phyloP scores from a whole-genome alignment of 2,888 invertebrate species.

The Phyto melanocephala region DNA sequence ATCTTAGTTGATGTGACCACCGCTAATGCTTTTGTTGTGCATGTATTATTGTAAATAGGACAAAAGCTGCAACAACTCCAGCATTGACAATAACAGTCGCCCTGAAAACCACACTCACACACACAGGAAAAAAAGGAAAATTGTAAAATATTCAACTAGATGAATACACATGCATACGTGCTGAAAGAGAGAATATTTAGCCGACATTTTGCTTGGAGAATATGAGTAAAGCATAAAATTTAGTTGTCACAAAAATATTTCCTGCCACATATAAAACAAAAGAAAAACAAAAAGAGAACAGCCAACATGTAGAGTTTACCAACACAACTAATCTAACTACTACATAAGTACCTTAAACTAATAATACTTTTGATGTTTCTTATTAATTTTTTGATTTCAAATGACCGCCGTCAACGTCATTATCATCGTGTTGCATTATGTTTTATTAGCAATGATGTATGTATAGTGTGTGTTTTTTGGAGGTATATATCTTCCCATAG shows the following conservation, averaged over 20 bases:
- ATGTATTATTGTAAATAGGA: background rate
- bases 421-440: background rate
- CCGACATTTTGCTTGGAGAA: slow-evolving; percentile 15
- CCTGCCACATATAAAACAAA: background rate
- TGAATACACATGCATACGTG: slow-evolving; percentile 15
- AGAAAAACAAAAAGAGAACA: background rate
- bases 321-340: background rate
- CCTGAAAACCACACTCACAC: background rate
- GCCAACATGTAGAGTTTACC: background rate
- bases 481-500: too few species aligned
- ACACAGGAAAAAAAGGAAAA: slow-evolving; percentile 26
- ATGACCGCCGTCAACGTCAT: background rate
- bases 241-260: slow-evolving; percentile 59
- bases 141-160: slow-evolving; percentile 39
- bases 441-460: background rate
- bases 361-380: background rate
- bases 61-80: background rate
- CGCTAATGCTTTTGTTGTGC: slow-evolving; percentile 43
- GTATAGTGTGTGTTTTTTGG: too few species aligned
- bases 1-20: slow-evolving; percentile 56
- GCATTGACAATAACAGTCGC: background rate
- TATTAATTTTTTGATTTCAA: background rate
- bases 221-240: slow-evolving; percentile 48
- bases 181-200: background rate
- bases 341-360: slow-evolving; percentile 6